Evolutionary conservation across 1,140 invertebrate genomes (phyloP).

Genomic region (Cardiocondyla obscurior): DNA sequence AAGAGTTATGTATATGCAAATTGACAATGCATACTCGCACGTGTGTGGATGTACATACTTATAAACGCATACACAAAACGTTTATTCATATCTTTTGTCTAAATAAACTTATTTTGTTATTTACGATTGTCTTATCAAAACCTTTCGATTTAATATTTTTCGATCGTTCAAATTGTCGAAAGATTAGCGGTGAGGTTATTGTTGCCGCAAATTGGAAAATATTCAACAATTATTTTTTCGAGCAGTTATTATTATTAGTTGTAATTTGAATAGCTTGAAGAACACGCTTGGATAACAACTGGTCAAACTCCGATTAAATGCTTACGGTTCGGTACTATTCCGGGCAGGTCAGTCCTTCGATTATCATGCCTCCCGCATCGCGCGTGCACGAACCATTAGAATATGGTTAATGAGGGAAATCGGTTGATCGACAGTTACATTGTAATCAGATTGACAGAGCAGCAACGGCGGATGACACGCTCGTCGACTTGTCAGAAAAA

Average conservation of each 20-base stretch:
- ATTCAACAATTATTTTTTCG: background rate
- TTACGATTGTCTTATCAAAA: background rate
- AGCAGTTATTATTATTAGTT: background rate
- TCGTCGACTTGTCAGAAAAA: constrained; percentile 29
- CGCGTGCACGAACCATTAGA: constrained; percentile 17
- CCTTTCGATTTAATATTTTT: background rate
- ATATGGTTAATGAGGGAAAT: constrained; percentile 47
- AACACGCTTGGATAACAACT: background rate
- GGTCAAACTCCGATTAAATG: background rate
- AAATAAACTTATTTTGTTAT: background rate
- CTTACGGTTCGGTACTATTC: constrained; percentile 36
- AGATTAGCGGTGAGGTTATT: background rate
- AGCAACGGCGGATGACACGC: constrained; percentile 21
- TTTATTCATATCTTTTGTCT: too few species aligned
- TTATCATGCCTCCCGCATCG: constrained; percentile 38
- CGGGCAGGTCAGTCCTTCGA: constrained; percentile 15
- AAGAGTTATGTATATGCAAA: background rate
- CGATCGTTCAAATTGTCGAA: background rate
- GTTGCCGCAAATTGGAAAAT: background rate
- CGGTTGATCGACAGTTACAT: constrained; percentile 58
- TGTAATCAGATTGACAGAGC: constrained; percentile 54
- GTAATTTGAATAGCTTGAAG: constrained; percentile 5
- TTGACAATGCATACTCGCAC: too few species aligned
- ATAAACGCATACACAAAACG: too few species aligned
- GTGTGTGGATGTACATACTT: too few species aligned